Percentiles rank a stretch among this genome's conserved stretches.
Evolutionary conservation across 2,113 vertebrate genomes (phyloP).

Genomic region (Archocentrus centrarchus): DNA sequence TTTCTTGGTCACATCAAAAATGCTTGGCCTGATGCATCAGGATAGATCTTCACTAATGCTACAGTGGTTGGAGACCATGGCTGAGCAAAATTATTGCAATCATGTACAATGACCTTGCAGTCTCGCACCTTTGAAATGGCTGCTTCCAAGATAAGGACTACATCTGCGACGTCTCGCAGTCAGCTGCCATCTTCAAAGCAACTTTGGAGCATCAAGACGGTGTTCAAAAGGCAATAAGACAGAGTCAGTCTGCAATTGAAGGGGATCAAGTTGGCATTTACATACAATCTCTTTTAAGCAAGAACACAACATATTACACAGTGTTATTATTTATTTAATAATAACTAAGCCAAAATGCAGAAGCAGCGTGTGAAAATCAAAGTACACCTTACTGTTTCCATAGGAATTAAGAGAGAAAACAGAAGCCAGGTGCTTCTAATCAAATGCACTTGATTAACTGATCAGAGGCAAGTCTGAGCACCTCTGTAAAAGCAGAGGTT

Average conservation of each 20-base stretch:
- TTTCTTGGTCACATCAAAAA: not conserved
- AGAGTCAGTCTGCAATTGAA: not conserved
- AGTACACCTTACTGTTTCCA: not conserved
- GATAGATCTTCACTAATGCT: too few species aligned
- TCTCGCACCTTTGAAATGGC: too few species aligned
- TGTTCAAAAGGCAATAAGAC: rapidly evolving
- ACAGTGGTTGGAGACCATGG: too few species aligned
- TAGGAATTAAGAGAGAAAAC: not conserved
- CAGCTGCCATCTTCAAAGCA: not conserved
- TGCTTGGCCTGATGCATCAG: not conserved
- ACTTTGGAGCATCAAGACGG: not conserved
- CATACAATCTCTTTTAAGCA: not conserved
- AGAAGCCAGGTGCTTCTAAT: not conserved
- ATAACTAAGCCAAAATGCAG: not conserved
- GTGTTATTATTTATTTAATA: not conserved
- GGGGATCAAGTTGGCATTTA: not conserved
- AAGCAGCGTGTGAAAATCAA: not conserved
- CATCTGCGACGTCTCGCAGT: not conserved
- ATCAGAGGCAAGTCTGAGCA: not conserved
- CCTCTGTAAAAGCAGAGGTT: too few species aligned
- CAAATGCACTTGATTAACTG: not conserved
- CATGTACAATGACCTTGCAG: too few species aligned
- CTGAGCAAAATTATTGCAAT: too few species aligned
- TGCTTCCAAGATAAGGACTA: too few species aligned
- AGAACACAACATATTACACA: not conserved